Conservation (phyloP, 1,140 invertebrate genomes). For the Bilobella aurantiaca region DNA sequence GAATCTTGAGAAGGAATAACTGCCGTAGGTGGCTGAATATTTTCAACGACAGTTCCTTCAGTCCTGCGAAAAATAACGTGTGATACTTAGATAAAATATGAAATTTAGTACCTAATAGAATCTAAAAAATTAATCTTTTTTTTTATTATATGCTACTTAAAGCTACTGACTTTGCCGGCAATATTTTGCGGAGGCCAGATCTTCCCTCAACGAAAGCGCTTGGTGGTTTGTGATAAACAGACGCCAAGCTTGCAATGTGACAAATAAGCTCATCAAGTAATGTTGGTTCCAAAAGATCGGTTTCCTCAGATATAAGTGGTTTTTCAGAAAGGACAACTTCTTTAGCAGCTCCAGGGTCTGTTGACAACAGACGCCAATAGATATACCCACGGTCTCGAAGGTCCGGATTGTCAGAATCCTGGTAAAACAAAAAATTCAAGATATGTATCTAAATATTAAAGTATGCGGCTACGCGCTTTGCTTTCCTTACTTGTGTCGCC, state of each 20-base stretch:
- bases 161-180: slow-evolving; percentile 40
- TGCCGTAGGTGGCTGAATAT: slow-evolving; percentile 43
- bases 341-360: slow-evolving; percentile 96
- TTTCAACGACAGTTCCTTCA: slow-evolving; percentile 36
- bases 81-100: not conserved
- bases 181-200: slow-evolving; percentile 43
- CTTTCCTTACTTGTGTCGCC: slow-evolving; percentile 38
- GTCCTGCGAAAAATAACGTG: slow-evolving; percentile 9
- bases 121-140: no score
- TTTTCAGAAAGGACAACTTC: slow-evolving; percentile 99
- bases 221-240: slow-evolving; percentile 98
- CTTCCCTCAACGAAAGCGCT: slow-evolving; percentile 93
- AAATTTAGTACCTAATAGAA: no score
- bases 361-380: slow-evolving; percentile 96
- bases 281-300: slow-evolving; percentile 94
- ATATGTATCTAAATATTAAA: not conserved
- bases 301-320: slow-evolving; percentile 97
- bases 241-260: slow-evolving; percentile 95
- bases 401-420: slow-evolving; percentile 99
- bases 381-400: slow-evolving; percentile 97
- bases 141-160: no score
- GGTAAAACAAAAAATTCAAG: slow-evolving; percentile 39
- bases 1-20: slow-evolving; percentile 83
- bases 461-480: no score
- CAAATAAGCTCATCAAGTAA: slow-evolving; percentile 96